Evolutionary conservation across 2,797 vertebrate species (phyloP), one percentile per base, ranked within the genome.

Genomic region (Pelodytes ibericus): DNA sequence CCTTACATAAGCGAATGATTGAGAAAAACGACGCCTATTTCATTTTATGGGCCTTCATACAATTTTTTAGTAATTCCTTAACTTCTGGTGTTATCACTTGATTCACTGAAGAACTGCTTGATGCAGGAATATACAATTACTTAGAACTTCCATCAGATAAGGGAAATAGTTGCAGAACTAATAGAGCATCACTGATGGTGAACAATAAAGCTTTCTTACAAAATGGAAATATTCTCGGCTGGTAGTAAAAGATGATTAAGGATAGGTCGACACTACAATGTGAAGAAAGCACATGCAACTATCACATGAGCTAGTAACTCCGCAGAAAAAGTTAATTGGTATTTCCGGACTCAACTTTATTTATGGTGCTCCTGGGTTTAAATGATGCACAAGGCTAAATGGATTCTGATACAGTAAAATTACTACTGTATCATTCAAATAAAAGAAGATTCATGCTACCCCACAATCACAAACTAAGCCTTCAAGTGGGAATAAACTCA

Each of bases 101-200:
- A 4, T 30, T 57, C 13, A 36, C 9, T 58, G 8, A n/a, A 27
- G 25, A 58, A 68, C 47, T 60, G 57, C 61, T 75, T 61, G 27
- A 41, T 8, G 15, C n/a, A 9, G 11, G 9, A n/a, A 61, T 29
- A 26, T 26, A 22, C 39, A 69, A 36, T 61, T 22, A 69, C 30
- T 69, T 62, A 69, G 65, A 75, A 69, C 65, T 53, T 8, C 5
- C 64, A 53, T 26, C 16, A 18, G 30, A 75, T 53, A 49, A 60
- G 3, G 24, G 4, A 26, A 56, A 69, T 29, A 15, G 61, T 67
- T 75, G 73, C 41, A 57, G 29, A 67, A 68, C 59, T 15, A 74
- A 74, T 67, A 24, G 26, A 68, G 64, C 16, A 24, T 68, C 22
- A 36, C 64, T 36, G 13, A 9, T 61, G 20, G 20, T 18, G 36